Percentiles rank a stretch among this genome's conserved stretches.
Evolutionary conservation across 1,140 invertebrate genomes (phyloP).

Genomic region (Sminthurides bifidus): DNA sequence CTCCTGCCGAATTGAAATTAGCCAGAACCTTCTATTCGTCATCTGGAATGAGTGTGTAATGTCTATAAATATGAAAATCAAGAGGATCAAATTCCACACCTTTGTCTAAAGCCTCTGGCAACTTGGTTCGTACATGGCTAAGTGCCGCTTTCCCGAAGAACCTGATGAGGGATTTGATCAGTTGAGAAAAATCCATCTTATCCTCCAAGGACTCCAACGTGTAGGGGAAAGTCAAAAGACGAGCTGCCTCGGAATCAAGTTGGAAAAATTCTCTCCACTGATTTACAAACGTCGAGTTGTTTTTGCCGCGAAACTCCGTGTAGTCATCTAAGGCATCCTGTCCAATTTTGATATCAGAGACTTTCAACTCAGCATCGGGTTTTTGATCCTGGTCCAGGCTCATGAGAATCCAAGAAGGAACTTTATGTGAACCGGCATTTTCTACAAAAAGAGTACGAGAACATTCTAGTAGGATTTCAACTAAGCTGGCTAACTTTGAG

Average conservation of each 20-base stretch:
- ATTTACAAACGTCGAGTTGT: background rate
- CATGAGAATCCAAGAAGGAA: constrained; percentile 21
- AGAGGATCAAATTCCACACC: background rate
- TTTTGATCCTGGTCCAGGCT: background rate
- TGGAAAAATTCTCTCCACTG: constrained; percentile 6
- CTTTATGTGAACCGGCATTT: constrained; percentile 15
- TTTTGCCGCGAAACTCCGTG: background rate
- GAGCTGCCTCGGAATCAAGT: constrained; percentile 1
- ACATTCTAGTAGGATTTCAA: no score
- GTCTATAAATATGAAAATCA: no score
- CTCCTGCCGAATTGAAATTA: no score
- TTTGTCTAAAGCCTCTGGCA: background rate
- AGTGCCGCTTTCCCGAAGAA: constrained; percentile 1
- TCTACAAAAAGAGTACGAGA: no score
- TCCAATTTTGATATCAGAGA: background rate
- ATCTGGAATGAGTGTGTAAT: no score
- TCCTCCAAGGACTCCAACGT: constrained; percentile 19
- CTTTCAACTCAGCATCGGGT: background rate
- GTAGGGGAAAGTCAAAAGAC: constrained; percentile 11
- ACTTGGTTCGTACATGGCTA: background rate
- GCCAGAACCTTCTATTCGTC: no score
- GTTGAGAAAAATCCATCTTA: background rate
- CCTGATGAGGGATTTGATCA: background rate
- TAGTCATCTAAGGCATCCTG: constrained; percentile 16
- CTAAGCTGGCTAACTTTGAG: no score